These are phyloP conservation scores for Mayetiola destructor DNA, from an alignment of 2,888 invertebrate genomes.

Conservation along the genomic window DNA sequence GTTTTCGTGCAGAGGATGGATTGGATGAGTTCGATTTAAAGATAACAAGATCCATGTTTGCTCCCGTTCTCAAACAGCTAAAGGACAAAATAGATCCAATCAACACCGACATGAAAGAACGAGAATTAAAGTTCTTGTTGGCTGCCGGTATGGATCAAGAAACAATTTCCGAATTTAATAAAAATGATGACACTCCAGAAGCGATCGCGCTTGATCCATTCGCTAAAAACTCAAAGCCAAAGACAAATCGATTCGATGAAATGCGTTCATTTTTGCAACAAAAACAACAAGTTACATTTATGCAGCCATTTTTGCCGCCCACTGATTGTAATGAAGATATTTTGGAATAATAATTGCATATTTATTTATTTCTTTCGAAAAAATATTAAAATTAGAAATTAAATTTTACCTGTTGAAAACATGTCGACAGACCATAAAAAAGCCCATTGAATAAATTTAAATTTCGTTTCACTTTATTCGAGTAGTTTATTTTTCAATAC, in stretches of 20 bases:
- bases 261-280: background rate
- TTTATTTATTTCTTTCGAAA: too few species aligned
- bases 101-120: constrained; percentile 30
- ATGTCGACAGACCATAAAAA: too few species aligned
- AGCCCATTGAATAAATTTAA: too few species aligned
- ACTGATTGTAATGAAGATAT: background rate
- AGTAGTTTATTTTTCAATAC: too few species aligned
- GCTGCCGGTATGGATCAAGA: constrained; percentile 30
- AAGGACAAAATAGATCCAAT: constrained; percentile 34
- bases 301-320: background rate
- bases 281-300: background rate
- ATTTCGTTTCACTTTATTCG: too few species aligned
- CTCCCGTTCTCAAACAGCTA: constrained; percentile 32
- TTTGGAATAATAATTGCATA: background rate
- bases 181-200: background rate
- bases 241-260: background rate
- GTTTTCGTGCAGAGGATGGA: too few species aligned
- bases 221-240: background rate
- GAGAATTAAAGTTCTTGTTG: constrained; percentile 29
- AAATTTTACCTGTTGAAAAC: too few species aligned
- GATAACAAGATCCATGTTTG: constrained; percentile 31
- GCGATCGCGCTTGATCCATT: background rate
- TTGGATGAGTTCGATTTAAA: constrained; percentile 28
- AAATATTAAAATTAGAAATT: too few species aligned
- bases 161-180: background rate